phyloP scores from a whole-genome alignment of 2,113 vertebrate genomes.

The Cyanistes caeruleus region DNA sequence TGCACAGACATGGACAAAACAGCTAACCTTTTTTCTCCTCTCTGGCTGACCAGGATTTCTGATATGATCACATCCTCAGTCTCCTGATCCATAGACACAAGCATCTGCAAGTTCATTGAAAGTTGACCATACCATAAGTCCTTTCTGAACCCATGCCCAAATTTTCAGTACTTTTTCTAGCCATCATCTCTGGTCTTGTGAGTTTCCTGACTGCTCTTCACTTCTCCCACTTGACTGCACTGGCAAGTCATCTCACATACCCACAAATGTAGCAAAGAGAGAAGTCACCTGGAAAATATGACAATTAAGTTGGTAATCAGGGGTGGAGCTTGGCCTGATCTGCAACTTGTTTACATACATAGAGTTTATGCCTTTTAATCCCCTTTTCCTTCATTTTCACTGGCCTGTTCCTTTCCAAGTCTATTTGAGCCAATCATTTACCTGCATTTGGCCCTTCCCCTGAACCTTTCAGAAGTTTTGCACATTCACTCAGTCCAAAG shows the following conservation, averaged over 20 bases:
- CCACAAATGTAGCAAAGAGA: not conserved
- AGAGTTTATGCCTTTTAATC: not conserved
- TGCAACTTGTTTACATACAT: not conserved
- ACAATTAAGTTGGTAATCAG: not conserved
- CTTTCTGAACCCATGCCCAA: not conserved
- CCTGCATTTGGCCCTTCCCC: not conserved
- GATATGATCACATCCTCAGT: accelerated
- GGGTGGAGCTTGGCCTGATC: not conserved
- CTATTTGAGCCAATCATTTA: not conserved
- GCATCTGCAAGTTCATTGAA: accelerated
- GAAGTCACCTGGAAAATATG: not conserved
- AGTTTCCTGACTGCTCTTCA: not conserved
- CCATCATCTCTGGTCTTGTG: not conserved
- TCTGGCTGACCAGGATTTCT: not conserved
- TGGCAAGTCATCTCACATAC: not conserved
- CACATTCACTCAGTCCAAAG: not conserved
- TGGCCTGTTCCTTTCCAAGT: accelerated
- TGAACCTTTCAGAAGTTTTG: not conserved
- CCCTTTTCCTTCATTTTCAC: not conserved
- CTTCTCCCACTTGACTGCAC: not conserved
- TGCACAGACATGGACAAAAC: not conserved
- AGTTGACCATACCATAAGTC: accelerated
- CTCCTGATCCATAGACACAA: not conserved
- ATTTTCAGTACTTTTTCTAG: not conserved
- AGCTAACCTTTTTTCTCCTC: not conserved